Base-by-base conservation (phyloP, 2,888 invertebrate genomes). In the Iphiclides podalirius region DNA sequence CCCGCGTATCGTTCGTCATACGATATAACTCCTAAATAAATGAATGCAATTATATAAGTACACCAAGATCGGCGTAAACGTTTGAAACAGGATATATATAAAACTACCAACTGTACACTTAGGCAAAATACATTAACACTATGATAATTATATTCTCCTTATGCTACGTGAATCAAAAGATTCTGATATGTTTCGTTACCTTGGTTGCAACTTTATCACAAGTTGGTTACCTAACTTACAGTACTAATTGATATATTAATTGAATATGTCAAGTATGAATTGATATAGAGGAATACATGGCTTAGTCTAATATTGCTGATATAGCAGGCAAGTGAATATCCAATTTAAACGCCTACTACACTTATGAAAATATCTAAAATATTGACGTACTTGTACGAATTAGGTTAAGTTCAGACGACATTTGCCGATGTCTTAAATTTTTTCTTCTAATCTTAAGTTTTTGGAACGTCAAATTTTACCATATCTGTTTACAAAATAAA, bases 171-270 rank as follows among this genome's bases (percentile, higher is more conserved):
- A 91, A 91, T 89, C 91, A 91, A 86, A 79, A 87, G 91, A 91
- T 90, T 90, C 92, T 92, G 92, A 92, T 92, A 92, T 92, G 92
- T 92, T 88, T 91, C 89, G 90, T 92, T 92, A 92, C 91, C 91
- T 92, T 91, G 92, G 92, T 92, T 92, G 92, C 89, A 89, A 89
- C 89, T 85, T 72, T 87, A 89, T 89, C 89, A 89, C 89, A 79
- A 85, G 88, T 87, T 88, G 88, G 59, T 79, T 75, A 67, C 61
- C 77, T 81, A 81, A 63, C 60, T 64, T 71, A 66, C 48, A 55
- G 58, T 70, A 66, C 70, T 77, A 70, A 81, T 79, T 82, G 87
- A 88, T 83, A 88, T 76, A 57, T 74, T 79, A 75, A 76, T 79
- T 80, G 75, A 74, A 71, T 68, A 69, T 64, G 66, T 74, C 67